phyloP scores from a whole-genome alignment of 2,113 vertebrate species.

The Candoia aspera region DNA sequence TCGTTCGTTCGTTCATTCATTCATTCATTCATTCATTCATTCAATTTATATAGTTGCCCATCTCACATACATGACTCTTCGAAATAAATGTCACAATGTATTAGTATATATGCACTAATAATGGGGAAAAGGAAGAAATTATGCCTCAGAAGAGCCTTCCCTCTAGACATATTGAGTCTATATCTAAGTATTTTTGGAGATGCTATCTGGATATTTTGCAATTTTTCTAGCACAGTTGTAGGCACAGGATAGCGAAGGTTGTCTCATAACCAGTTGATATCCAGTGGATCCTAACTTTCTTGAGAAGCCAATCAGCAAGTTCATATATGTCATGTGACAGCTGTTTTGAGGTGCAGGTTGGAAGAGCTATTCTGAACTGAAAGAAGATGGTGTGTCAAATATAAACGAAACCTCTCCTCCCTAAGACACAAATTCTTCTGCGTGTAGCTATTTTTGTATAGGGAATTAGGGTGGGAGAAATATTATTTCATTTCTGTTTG shows the following conservation, averaged over 20 bases:
- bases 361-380: neutral
- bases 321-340: neutral
- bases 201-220: neutral
- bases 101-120: neutral
- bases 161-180: neutral
- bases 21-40: too few species aligned
- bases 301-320: too few species aligned
- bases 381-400: neutral
- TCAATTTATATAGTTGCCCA: too few species aligned
- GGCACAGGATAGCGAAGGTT: neutral
- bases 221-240: neutral
- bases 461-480: neutral
- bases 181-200: neutral
- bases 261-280: neutral
- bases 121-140: neutral
- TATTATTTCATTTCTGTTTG: neutral
- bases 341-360: neutral
- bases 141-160: neutral
- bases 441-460: neutral
- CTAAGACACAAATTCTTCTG: neutral
- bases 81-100: conserved; percentile 16
- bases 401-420: neutral
- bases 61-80: neutral
- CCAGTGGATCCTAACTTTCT: neutral
- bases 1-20: too few species aligned